These are phyloP conservation scores for Euplagia quadripunctaria DNA, from an alignment of 2,888 invertebrate species.

Conservation along the genomic window DNA sequence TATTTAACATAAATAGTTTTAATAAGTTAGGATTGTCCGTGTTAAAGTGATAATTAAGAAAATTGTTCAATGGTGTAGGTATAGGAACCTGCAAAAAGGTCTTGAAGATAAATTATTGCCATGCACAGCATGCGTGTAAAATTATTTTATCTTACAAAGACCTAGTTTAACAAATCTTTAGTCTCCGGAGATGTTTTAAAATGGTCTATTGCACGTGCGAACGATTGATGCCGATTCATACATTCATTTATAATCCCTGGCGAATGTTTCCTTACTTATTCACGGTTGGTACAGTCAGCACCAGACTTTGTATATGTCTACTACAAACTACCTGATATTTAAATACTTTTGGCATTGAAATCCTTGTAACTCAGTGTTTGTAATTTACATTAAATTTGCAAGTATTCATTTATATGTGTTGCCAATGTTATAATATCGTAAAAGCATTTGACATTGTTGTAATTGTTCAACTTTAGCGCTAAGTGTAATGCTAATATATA, in stretches of 20 bases:
- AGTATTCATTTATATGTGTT: not conserved
- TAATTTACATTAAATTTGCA: not conserved
- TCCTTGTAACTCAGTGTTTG: not conserved
- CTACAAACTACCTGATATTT: not conserved
- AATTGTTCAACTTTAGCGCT: not conserved
- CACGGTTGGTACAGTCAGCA: not conserved
- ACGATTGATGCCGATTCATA: conserved; percentile 66
- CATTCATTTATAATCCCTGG: conserved; percentile 65
- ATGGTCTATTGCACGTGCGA: conserved; percentile 68
- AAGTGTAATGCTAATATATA: not conserved
- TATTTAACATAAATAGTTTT: too few species aligned
- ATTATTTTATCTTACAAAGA: not conserved
- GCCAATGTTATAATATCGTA: not conserved
- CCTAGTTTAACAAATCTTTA: conserved; percentile 34
- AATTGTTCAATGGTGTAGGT: too few species aligned
- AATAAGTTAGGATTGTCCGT: too few species aligned
- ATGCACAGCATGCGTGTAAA: not conserved
- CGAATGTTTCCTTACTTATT: conserved; percentile 64
- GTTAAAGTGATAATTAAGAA: too few species aligned
- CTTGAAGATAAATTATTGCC: not conserved
- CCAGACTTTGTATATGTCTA: not conserved
- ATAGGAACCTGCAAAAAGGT: too few species aligned
- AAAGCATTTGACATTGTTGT: not conserved
- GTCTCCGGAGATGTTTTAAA: conserved; percentile 52
- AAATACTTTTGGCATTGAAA: not conserved